Conservation (phyloP, 64 coral and sea anemone species). For the Porites australiensis region DNA sequence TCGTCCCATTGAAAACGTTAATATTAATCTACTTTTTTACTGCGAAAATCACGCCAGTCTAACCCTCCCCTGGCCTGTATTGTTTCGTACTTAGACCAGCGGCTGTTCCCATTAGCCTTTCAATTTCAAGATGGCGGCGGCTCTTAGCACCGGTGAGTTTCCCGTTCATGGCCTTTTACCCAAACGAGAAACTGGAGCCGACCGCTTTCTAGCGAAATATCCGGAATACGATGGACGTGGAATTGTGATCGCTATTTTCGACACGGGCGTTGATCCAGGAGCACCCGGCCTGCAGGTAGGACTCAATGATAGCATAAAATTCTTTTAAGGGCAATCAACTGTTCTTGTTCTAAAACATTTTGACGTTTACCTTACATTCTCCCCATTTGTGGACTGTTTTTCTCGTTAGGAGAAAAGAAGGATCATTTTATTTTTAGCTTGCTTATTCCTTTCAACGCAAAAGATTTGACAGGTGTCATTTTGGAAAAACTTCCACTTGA, state of each 20-base stretch:
- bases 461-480: too few species aligned
- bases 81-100: neutral
- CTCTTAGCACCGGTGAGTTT: conserved; percentile 72
- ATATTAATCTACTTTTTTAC: neutral
- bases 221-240: conserved; percentile 92
- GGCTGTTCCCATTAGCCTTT: neutral
- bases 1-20: too few species aligned
- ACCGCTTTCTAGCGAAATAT: conserved; percentile 91
- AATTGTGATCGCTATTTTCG: conserved; percentile 94
- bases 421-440: too few species aligned
- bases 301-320: neutral
- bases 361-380: too few species aligned
- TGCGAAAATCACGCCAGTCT: neutral
- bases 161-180: conserved; percentile 94
- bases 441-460: too few species aligned
- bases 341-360: too few species aligned
- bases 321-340: too few species aligned
- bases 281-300: conserved; percentile 88
- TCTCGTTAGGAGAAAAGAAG: too few species aligned
- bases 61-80: neutral
- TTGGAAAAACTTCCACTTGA: too few species aligned
- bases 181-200: conserved; percentile 93
- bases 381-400: too few species aligned
- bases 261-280: conserved; percentile 97
- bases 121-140: conserved; percentile 90